Evolutionary conservation across 2,113 vertebrate genomes (phyloP).

Genomic region (Tragelaphus strepsiceros): DNA sequence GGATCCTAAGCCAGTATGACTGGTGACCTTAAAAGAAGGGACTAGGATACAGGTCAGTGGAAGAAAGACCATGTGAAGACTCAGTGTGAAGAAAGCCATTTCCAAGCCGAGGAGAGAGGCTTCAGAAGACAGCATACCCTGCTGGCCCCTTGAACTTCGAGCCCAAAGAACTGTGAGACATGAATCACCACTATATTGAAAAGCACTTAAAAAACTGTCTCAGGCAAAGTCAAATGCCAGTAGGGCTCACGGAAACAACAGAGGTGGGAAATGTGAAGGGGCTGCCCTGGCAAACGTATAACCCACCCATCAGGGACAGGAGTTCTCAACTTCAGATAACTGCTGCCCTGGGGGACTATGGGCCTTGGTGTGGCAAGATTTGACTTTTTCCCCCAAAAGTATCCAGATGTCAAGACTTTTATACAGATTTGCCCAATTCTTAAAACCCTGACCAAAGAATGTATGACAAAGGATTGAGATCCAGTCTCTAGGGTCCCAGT

Average conservation of each 20-base stretch:
- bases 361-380: background rate
- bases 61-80: background rate
- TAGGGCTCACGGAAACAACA: background rate
- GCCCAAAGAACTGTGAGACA: background rate
- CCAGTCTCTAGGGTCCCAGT: background rate
- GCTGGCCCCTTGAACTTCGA: background rate
- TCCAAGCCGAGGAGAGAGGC: background rate
- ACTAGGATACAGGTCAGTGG: background rate
- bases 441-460: background rate
- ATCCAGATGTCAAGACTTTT: background rate
- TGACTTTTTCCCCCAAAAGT: background rate
- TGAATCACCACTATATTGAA: background rate
- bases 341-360: background rate
- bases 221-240: background rate
- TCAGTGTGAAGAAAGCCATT: background rate
- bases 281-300: background rate
- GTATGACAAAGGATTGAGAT: background rate
- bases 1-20: background rate
- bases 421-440: background rate
- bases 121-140: background rate
- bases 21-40: background rate
- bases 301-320: background rate
- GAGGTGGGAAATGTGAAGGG: background rate
- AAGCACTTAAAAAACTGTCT: background rate
- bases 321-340: background rate